Base-by-base conservation (phyloP, 2,888 invertebrate species). In the Diogma glabrata region DNA sequence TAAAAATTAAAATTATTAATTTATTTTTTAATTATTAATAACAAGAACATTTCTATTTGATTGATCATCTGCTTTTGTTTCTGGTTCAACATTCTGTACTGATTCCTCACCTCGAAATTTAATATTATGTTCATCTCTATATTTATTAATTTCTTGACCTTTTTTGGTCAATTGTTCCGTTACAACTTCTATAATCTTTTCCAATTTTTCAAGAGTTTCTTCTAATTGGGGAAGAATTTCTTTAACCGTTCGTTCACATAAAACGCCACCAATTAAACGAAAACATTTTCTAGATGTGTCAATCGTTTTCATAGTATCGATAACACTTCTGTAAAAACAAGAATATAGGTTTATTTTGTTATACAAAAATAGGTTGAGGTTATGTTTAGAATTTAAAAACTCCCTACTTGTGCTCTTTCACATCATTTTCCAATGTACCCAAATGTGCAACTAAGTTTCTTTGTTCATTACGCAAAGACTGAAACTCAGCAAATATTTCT, bases 351-450 rank as follows among this genome's bases (percentile, higher is more conserved):
- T 19, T 17, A 9, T 16, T 38, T 5, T n/a, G n/a, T 6, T 17
- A 28, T 22, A 43, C 14, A 20, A 30, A 23, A 4, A 28, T 36
- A 16, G n/a, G 26, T 51, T 63, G 60, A 61, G 57, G 63, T 58
- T 51, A 49, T 47, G 51, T 20, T n/a, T n/a, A n/a, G n/a, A 7
- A 43, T 24, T 10, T 16, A 40, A 17, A 22, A 19, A 17, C 12
- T 47, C 53, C 75, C 75, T 74, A 96, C 95, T 89, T 94, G 76
- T 96, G 95, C 72, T 97, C 96, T 67, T 90, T 93, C 55, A 90
- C 76, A 70, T 97, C 96, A 77, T 86, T 81, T 75, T 95, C 93
- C 61, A 96, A 74, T 72, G 96, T 94, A 1, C 88, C 84, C 55
- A 95, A 78, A 76, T 94, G 95, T 60, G 81, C 82, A 23, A 88